Base-by-base conservation (phyloP, 1,140 invertebrate species). In the Paralvinella palmiformis region DNA sequence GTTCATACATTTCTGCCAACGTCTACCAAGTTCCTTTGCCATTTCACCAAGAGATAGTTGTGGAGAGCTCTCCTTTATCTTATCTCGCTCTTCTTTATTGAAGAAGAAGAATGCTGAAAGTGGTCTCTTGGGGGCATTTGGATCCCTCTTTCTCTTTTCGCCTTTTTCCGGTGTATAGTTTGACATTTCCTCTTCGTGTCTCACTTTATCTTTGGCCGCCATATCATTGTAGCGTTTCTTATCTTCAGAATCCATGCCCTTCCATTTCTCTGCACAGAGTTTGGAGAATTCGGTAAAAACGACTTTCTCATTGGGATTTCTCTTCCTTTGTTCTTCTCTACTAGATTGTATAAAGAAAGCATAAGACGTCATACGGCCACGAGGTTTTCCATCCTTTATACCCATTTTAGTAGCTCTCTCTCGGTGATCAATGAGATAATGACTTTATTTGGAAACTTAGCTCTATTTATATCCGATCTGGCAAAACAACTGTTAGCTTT, bases 51-150 rank as follows among this genome's bases (percentile, higher is more conserved):
- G 95, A 59, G 91, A 90, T 78, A 88, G 94, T 76, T 96, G 92
- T 0, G 95, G 94, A 84, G 96, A 92, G 20, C 86, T 83, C 68
- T 87, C 88, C 80, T 96, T 96, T 24, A 99, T 92, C 75, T 94
- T 93, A 35, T 89, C 86, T 72, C 96, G 87, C 76, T 98, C 94
- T 72, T 99, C 96, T 82, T 96, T 94, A 79, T 94, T 98, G 84
- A 98, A 99, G 88, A 93, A 96, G 84, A 99, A 99, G 86, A 99
- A 99, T 52, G 96, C 95, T 90, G 89, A 97, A 89, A 99, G 85
- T 73, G 95, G 92, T 84, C 96, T 85, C 85, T 99, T 99, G 44
- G 96, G 97, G 72, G 96, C 95, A 85, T 98, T 97, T n/a, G 96
- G 96, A 81, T 99, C 96, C 84, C 98, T 98, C 63, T 87, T 86